phyloP scores from a whole-genome alignment of 2,797 vertebrate genomes.

The Lithobates pipiens region DNA sequence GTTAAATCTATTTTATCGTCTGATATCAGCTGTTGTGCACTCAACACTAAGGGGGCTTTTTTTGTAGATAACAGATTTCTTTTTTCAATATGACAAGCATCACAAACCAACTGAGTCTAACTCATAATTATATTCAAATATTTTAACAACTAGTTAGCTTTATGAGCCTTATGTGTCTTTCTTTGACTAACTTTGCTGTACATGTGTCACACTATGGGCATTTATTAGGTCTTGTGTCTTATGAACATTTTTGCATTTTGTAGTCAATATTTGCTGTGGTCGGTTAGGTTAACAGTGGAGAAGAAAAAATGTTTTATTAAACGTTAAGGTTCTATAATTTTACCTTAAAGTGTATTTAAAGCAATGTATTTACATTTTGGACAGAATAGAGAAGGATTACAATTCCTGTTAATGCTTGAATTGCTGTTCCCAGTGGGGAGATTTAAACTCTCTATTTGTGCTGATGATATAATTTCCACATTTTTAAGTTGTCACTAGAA shows the following conservation, averaged over 20 bases:
- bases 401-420: too few species aligned
- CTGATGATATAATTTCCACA: too few species aligned
- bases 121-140: constrained; percentile 58
- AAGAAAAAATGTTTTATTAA: neutral
- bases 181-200: neutral
- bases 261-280: neutral
- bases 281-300: neutral
- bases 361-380: too few species aligned
- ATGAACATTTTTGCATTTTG: neutral
- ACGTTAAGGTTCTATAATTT: neutral
- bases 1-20: constrained; percentile 78
- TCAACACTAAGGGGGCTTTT: constrained; percentile 66
- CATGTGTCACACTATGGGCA: neutral
- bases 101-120: constrained; percentile 56
- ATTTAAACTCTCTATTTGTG: too few species aligned
- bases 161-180: constrained; percentile 20
- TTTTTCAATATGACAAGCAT: constrained; percentile 59
- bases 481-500: too few species aligned
- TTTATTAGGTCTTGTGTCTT: neutral
- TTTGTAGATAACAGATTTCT: constrained; percentile 67
- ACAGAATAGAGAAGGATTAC: too few species aligned
- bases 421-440: too few species aligned
- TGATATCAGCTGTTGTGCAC: constrained; percentile 69
- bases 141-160: constrained; percentile 42
- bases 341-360: too few species aligned